Evolutionary conservation across 2,113 vertebrate species (phyloP).

Genomic region (Epinephelus lanceolatus): DNA sequence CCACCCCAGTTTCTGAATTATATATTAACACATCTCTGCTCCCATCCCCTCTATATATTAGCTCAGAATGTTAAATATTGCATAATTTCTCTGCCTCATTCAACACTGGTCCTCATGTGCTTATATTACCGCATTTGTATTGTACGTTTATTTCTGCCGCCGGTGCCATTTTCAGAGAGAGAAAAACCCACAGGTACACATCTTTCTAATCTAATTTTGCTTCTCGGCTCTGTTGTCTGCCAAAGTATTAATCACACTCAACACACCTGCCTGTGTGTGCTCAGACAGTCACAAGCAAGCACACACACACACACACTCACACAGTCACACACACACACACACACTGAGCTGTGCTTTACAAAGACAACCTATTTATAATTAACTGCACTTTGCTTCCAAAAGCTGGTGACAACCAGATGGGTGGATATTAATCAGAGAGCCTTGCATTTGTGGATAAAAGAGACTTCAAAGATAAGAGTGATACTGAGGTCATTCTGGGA

Average conservation of each 20-base stretch:
- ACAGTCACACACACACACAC: constrained; percentile 3
- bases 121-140: not conserved
- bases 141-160: constrained; percentile 16
- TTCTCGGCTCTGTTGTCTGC: constrained; percentile 44
- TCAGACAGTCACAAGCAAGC: constrained; percentile 19
- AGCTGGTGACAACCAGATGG: not conserved
- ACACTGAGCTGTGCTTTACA: constrained; percentile 9
- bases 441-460: not conserved
- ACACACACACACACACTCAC: constrained; percentile 6
- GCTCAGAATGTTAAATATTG: constrained; percentile 9
- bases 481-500: not conserved
- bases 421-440: constrained; percentile 25
- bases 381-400: constrained; percentile 28
- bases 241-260: constrained; percentile 57
- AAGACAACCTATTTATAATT: constrained; percentile 30
- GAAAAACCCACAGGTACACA: constrained; percentile 16
- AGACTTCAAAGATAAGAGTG: not conserved
- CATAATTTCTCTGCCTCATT: constrained; percentile 8
- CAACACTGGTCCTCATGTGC: not conserved
- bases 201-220: constrained; percentile 60
- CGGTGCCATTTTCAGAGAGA: not conserved
- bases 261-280: constrained; percentile 38
- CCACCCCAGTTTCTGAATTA: constrained; percentile 20
- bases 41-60: not conserved
- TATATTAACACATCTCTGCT: constrained; percentile 15